Evolutionary conservation across 2,888 invertebrate genomes (phyloP), one percentile per base, ranked within the genome.

Genomic region (Caenorhabditis panamensis): DNA sequence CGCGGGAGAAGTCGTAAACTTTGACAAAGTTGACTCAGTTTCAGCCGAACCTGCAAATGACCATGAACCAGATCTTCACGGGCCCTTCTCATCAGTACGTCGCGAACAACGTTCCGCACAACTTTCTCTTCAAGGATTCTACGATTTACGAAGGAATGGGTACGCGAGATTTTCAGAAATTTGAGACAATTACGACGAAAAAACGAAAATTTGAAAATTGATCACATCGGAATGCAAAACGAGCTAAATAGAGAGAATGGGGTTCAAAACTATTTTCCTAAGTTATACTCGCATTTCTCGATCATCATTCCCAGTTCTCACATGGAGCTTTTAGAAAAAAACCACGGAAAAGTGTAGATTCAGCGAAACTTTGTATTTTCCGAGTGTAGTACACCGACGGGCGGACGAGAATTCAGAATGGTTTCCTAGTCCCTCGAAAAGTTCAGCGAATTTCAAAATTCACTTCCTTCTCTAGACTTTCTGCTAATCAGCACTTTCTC

Each of bases 91-190:
- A 47, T n/a, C 66, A 76, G 53, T 76, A 67, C 47, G 61, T 66
- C 8, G 5, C 73, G 4, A 31, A 44, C 37, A 73, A 47, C 16
- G 59, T 51, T 2, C 64, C 54, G 13, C 67, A 73, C 47, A 75
- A 59, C 58, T 64, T 64, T 11, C 22, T 67, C 1, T 69, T 69
- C 56, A 73, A 67, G 18, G 75, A 79, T 51, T 41, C 79, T 20
- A 64, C 59, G 5, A 68, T 68, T 26, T 79, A 79, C 47, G 79
- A 79, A 37, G 79, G 79, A 73, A 73, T 75, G 56, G 79, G 79
- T 79, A 28, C 26, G 79, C 9, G 18, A 20, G 18, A 36, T 4
- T 49, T 41, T 41, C 54, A 9, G 9, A 31, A 31, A 9, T 58
- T 36, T 26, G 24, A 22, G 26, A 53, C 24, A 53, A 53, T 31